phyloP scores from a whole-genome alignment of 2,113 vertebrate species.

The Mormyrus lacerda region DNA sequence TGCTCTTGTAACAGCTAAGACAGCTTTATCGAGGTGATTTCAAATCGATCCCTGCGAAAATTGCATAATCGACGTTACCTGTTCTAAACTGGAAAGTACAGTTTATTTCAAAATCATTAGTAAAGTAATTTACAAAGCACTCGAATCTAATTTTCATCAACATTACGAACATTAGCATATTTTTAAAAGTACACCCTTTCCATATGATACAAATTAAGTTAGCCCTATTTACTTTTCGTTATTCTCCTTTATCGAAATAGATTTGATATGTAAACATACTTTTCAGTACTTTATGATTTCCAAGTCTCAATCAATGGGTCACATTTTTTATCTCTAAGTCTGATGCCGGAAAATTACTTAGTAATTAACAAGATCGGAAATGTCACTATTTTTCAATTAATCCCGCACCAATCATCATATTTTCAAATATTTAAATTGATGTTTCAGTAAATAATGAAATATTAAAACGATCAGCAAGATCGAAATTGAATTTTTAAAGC shows the following conservation, averaged over 20 bases:
- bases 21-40: conserved; percentile 10
- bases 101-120: conserved; percentile 10
- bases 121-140: not conserved
- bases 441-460: not conserved
- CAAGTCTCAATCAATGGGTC: not conserved
- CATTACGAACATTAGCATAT: not conserved
- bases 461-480: not conserved
- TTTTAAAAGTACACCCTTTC: not conserved
- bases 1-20: not conserved
- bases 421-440: not conserved
- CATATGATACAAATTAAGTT: not conserved
- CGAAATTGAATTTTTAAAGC: not conserved
- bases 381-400: not conserved
- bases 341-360: not conserved
- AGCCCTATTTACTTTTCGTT: not conserved
- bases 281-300: not conserved
- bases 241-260: not conserved
- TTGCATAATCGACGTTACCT: conserved; percentile 20
- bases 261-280: not conserved
- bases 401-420: not conserved
- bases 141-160: not conserved
- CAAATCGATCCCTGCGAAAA: conserved; percentile 11
- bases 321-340: not conserved
- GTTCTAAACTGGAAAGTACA: conserved; percentile 4
- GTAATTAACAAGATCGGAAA: not conserved